phyloP scores from a whole-genome alignment of 2,797 vertebrate species.

The Melanitta fusca region DNA sequence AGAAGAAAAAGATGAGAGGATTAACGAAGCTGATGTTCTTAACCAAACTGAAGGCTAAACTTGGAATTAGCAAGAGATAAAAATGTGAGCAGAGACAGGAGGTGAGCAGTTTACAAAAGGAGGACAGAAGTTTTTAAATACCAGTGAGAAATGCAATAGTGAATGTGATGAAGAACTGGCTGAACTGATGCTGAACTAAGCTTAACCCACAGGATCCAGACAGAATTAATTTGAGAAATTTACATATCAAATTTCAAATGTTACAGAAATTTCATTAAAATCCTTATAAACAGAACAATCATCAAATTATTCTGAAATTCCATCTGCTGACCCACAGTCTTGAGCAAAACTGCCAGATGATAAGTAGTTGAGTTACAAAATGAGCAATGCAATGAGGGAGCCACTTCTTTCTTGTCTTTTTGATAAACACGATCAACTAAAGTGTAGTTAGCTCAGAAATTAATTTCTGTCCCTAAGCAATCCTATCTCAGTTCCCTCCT shows the following conservation, averaged over 20 bases:
- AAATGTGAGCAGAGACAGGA: background rate
- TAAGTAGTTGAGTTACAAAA: background rate
- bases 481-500: background rate
- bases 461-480: accelerated
- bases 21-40: background rate
- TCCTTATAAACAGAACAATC: background rate
- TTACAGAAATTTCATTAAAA: background rate
- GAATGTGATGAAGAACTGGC: background rate
- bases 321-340: background rate
- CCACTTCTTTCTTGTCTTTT: background rate
- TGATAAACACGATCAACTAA: background rate
- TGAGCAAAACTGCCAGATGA: background rate
- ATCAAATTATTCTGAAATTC: background rate
- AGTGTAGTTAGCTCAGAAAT: background rate
- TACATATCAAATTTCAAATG: background rate
- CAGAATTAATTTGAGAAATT: background rate
- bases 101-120: background rate
- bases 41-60: background rate
- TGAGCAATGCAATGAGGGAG: background rate
- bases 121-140: background rate
- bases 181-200: background rate
- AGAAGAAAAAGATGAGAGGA: background rate
- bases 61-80: background rate
- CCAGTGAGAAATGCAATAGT: background rate
- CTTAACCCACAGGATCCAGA: background rate